Percentiles rank a stretch among this genome's conserved stretches.
Conservation (phyloP, 2,797 vertebrate genomes). For the Megaceryle alcyon region DNA sequence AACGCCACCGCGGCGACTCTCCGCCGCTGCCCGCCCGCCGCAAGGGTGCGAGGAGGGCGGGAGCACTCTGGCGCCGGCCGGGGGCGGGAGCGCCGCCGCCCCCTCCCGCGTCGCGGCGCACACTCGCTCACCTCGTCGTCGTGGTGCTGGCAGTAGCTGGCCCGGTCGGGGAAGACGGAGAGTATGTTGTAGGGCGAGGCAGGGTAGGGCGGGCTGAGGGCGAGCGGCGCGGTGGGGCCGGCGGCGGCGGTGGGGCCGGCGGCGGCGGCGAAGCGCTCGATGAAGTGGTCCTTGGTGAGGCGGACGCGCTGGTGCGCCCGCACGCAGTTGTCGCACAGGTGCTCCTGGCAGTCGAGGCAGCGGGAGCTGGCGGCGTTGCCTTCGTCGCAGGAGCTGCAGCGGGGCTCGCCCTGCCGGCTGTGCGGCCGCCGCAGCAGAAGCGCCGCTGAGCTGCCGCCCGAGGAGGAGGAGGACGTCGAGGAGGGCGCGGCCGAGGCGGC, state of each 20-base stretch:
- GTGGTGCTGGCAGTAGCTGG: conserved; percentile 91
- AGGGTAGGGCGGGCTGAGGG: conserved; percentile 70
- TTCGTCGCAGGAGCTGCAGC: conserved; percentile 92
- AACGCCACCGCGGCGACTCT: background rate
- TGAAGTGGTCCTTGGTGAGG: conserved; percentile 95
- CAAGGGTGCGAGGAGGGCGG: background rate
- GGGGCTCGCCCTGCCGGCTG: conserved; percentile 82
- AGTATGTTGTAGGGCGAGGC: conserved; percentile 87
- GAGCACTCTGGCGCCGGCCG: background rate
- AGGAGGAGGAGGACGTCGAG: conserved; percentile 11
- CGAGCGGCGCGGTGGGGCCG: conserved; percentile 49
- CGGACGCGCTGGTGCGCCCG: conserved; percentile 91
- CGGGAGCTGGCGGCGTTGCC: conserved; percentile 89
- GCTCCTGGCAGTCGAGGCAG: conserved; percentile 94
- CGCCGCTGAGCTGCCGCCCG: conserved; percentile 43
- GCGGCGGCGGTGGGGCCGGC: conserved; percentile 29
- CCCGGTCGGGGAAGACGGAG: conserved; percentile 87
- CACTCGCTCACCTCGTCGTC: conserved; percentile 85
- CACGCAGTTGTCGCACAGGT: conserved; percentile 93
- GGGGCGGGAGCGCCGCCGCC: background rate
- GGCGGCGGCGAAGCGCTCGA: conserved; percentile 84
- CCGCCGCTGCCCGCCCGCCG: background rate
- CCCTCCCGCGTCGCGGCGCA: background rate
- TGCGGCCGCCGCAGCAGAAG: conserved; percentile 76
- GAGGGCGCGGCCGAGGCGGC: conserved; percentile 7